Conservation (phyloP, 2,113 vertebrate genomes). For the Gracilinanus agilis region DNA sequence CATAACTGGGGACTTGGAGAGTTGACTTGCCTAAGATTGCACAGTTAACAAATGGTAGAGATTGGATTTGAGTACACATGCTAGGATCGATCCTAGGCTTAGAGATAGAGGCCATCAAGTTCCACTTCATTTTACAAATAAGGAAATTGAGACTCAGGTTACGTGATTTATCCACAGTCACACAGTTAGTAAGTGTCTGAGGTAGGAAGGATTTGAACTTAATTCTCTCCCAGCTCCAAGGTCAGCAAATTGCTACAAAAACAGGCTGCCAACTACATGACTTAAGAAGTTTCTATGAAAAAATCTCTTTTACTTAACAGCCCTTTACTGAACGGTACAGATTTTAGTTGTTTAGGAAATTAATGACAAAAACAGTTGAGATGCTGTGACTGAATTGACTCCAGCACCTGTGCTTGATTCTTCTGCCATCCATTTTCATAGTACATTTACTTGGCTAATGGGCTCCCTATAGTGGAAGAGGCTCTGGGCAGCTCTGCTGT, state of each 20-base stretch:
- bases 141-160: not conserved
- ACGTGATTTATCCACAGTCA: not conserved
- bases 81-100: not conserved
- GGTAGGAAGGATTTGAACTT: not conserved
- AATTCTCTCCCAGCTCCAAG: not conserved
- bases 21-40: not conserved
- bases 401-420: not conserved
- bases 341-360: slow-evolving; percentile 34
- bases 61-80: not conserved
- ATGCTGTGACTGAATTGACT: not conserved
- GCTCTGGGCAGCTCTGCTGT: not conserved
- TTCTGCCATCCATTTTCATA: not conserved
- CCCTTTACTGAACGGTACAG: not conserved
- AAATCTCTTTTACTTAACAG: not conserved
- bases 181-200: not conserved
- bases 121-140: not conserved
- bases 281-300: not conserved
- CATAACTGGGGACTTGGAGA: not conserved
- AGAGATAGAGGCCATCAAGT: not conserved
- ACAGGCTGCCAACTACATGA: not conserved
- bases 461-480: not conserved
- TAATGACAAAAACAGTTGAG: not conserved
- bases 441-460: not conserved
- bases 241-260: not conserved
- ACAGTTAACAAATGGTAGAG: not conserved